phyloP scores from a whole-genome alignment of 1,140 invertebrate species.

The Yoshiicerus persimilis region DNA sequence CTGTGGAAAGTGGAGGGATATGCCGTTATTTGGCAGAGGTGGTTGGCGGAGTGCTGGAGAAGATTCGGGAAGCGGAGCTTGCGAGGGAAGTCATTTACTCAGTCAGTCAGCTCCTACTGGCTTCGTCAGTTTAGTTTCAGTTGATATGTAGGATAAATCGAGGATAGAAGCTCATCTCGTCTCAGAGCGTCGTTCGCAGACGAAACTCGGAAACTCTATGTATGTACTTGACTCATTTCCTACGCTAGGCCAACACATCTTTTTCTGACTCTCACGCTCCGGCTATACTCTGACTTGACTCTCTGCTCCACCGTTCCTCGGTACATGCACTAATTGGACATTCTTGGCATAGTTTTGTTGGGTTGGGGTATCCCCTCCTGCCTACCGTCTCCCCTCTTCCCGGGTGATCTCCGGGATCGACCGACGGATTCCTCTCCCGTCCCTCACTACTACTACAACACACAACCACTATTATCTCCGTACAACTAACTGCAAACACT shows the following conservation, averaged over 20 bases:
- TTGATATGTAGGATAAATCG: slow-evolving; percentile 27
- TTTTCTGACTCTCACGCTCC: background rate
- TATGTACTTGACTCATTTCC: slow-evolving; percentile 41
- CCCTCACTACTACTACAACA: background rate
- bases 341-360: slow-evolving; percentile 50
- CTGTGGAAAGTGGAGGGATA: background rate
- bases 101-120: background rate
- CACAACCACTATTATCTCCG: background rate
- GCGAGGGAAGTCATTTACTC: background rate
- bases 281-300: background rate
- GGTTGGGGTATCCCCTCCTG: slow-evolving; percentile 44
- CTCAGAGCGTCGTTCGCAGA: slow-evolving; percentile 33
- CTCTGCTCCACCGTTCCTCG: slow-evolving; percentile 17
- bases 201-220: slow-evolving; percentile 32
- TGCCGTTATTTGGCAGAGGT: too few species aligned
- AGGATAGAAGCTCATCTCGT: slow-evolving; percentile 27
- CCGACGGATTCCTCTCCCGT: slow-evolving; percentile 36
- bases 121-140: background rate
- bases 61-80: background rate
- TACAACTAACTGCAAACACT: background rate
- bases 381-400: slow-evolving; percentile 46
- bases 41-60: background rate
- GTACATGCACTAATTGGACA: slow-evolving; percentile 50
- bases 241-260: slow-evolving; percentile 25
- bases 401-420: slow-evolving; percentile 47